phyloP scores from a whole-genome alignment of 2,797 vertebrate species.

The Gymnoscopelus microlampas region DNA sequence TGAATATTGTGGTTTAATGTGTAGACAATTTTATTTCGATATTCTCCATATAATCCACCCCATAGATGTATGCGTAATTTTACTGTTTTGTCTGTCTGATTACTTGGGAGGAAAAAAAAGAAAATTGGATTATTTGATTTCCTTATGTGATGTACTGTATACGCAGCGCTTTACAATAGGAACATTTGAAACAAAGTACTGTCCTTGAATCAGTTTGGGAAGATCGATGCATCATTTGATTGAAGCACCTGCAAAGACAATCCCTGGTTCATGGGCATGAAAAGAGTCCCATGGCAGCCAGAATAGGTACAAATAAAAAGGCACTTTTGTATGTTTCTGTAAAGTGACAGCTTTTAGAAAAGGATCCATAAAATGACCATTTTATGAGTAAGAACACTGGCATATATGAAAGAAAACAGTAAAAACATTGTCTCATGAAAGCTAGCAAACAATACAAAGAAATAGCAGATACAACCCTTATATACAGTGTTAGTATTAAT shows the following conservation, averaged over 20 bases:
- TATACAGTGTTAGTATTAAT: slow-evolving; percentile 63
- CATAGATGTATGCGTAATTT: too few species aligned
- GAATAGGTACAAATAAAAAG: slow-evolving; percentile 70
- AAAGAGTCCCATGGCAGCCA: slow-evolving; percentile 35
- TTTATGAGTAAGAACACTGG: slow-evolving; percentile 44
- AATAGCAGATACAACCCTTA: slow-evolving; percentile 50
- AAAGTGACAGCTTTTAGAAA: slow-evolving; percentile 49
- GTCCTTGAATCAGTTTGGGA: slow-evolving; percentile 29
- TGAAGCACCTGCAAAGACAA: slow-evolving; percentile 31
- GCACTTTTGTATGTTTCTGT: slow-evolving; percentile 75
- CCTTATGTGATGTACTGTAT: too few species aligned
- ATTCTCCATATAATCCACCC: too few species aligned
- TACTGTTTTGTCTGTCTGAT: too few species aligned
- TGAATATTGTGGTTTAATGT: too few species aligned
- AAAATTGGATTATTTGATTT: too few species aligned
- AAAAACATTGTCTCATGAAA: slow-evolving; percentile 52
- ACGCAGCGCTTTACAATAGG: too few species aligned
- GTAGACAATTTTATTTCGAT: too few species aligned
- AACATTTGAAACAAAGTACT: too few species aligned
- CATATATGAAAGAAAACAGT: slow-evolving; percentile 53
- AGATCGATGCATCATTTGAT: slow-evolving; percentile 35
- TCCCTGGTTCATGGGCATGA: slow-evolving; percentile 39
- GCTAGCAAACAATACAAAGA: slow-evolving; percentile 61
- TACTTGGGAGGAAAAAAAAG: too few species aligned
- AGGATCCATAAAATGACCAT: slow-evolving; percentile 39